These are phyloP conservation scores for Sebastes vulpes DNA, from an alignment of 2,797 vertebrate species.

Conservation along the genomic window DNA sequence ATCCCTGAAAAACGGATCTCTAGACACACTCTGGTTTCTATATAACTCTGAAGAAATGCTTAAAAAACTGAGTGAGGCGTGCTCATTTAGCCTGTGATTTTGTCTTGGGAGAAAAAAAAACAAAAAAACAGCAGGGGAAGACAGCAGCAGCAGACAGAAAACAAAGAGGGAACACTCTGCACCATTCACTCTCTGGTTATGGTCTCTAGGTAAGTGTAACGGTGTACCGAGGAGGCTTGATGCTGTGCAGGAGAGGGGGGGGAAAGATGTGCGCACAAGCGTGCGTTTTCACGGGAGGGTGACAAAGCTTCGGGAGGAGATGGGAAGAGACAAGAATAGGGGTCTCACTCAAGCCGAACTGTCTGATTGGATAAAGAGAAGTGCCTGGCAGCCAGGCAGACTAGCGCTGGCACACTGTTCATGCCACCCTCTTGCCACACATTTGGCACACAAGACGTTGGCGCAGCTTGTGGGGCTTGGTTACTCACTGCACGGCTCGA, in stretches of 20 bases:
- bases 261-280: conserved; percentile 37
- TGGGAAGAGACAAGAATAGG: conserved; percentile 74
- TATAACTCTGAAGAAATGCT: conserved; percentile 76
- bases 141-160: conserved; percentile 50
- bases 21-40: conserved; percentile 64
- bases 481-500: conserved; percentile 73
- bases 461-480: conserved; percentile 68
- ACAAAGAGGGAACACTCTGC: conserved; percentile 61
- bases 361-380: conserved; percentile 84
- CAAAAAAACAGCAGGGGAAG: conserved; percentile 36
- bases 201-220: conserved; percentile 82
- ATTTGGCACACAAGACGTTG: conserved; percentile 78
- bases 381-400: conserved; percentile 81
- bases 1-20: conserved; percentile 61
- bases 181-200: conserved; percentile 68
- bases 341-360: conserved; percentile 79
- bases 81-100: conserved; percentile 73
- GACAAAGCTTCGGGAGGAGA: conserved; percentile 68
- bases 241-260: conserved; percentile 22
- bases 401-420: conserved; percentile 72
- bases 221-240: conserved; percentile 47
- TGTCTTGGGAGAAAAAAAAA: conserved; percentile 50
- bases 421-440: conserved; percentile 77
- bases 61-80: conserved; percentile 70
- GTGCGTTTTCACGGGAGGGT: conserved; percentile 63